These are phyloP conservation scores for Psittacus erithacus DNA, from an alignment of 2,113 vertebrate genomes.

Conservation along the genomic window DNA sequence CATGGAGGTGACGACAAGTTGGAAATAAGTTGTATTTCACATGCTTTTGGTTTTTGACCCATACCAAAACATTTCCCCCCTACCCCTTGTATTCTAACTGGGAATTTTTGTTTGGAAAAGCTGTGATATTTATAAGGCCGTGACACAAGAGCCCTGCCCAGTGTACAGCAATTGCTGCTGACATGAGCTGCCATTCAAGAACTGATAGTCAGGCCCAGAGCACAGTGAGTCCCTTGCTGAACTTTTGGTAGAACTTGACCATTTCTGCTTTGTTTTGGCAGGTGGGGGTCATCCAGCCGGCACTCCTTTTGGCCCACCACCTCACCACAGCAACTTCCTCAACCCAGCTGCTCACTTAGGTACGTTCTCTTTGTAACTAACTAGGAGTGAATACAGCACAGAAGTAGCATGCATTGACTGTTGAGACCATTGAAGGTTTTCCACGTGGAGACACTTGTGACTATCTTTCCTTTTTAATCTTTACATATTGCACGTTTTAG, in stretches of 20 bases:
- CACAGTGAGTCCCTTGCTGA: background rate
- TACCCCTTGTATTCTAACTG: background rate
- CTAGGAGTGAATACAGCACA: rapidly evolving
- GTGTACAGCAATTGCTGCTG: background rate
- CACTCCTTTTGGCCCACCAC: constrained; percentile 88
- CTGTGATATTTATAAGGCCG: background rate
- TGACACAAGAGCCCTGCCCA: background rate
- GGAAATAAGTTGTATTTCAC: background rate
- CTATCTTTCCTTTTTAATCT: background rate
- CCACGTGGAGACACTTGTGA: background rate
- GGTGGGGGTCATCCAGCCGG: constrained; percentile 89
- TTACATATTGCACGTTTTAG: background rate
- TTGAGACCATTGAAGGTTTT: background rate
- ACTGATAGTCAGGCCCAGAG: background rate
- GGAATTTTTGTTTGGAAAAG: background rate
- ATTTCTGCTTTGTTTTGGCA: constrained; percentile 61
- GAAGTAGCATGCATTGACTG: background rate
- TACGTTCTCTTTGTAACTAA: constrained; percentile 52
- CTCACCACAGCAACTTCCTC: constrained; percentile 95
- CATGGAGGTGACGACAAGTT: background rate
- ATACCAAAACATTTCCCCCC: background rate
- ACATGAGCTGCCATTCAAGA: background rate
- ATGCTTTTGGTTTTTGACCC: background rate
- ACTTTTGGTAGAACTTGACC: background rate
- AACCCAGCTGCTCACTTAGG: constrained; percentile 91